phyloP scores from a whole-genome alignment of 2,888 invertebrate species.

The Zele albiditarsus region DNA sequence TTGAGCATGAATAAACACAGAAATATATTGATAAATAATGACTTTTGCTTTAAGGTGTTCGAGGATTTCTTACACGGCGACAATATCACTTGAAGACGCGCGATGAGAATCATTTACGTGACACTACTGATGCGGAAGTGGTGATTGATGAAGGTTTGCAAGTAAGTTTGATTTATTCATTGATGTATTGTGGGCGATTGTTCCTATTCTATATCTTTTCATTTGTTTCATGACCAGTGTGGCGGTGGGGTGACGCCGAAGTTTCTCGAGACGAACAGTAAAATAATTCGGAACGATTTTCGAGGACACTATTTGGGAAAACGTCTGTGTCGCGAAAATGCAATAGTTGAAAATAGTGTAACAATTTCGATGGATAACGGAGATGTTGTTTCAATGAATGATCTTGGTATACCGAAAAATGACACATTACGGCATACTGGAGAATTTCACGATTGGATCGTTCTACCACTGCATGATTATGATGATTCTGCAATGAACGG shows the following conservation, averaged over 20 bases:
- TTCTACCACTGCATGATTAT: conserved; percentile 55
- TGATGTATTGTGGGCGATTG: too few species aligned
- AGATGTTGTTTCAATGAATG: conserved; percentile 33
- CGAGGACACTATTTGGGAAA: conserved; percentile 58
- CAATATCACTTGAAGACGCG: conserved; percentile 54
- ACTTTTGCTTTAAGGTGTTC: conserved; percentile 53
- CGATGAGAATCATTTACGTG: conserved; percentile 46
- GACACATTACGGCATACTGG: conserved; percentile 65
- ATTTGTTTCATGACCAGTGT: too few species aligned
- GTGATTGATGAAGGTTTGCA: not conserved
- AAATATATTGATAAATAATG: not conserved
- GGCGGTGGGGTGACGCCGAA: too few species aligned
- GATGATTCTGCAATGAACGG: not conserved
- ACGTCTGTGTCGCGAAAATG: conserved; percentile 61
- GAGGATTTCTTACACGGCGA: conserved; percentile 63
- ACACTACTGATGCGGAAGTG: not conserved
- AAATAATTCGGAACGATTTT: conserved; percentile 56
- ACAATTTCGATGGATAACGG: conserved; percentile 54
- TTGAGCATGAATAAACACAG: not conserved
- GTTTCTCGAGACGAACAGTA: too few species aligned
- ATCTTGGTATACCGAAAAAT: conserved; percentile 46
- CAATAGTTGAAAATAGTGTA: conserved; percentile 57
- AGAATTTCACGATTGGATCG: conserved; percentile 71
- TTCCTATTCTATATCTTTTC: too few species aligned
- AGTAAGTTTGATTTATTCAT: not conserved